phyloP scores from a whole-genome alignment of 2,113 vertebrate genomes.

The Petroica traversi region DNA sequence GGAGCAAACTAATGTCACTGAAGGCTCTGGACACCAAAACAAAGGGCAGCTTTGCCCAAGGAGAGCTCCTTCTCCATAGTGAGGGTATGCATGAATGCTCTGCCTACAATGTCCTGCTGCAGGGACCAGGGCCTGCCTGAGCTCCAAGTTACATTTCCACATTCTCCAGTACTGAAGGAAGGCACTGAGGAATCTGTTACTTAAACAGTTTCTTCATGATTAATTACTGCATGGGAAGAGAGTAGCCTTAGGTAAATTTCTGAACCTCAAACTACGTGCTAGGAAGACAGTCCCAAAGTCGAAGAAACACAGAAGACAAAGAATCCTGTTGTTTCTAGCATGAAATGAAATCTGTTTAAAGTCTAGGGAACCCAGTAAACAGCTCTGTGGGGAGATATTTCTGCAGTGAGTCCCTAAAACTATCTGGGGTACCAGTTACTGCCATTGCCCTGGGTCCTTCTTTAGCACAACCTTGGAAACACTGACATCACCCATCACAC shows the following conservation, averaged over 20 bases:
- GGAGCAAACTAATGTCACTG: background rate
- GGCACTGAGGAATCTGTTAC: background rate
- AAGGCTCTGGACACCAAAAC: background rate
- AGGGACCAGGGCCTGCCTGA: background rate
- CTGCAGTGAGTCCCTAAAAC: background rate
- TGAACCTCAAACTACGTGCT: background rate
- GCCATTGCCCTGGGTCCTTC: background rate
- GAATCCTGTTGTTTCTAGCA: background rate
- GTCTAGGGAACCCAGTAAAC: background rate
- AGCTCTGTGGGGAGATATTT: background rate
- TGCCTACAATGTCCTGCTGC: background rate
- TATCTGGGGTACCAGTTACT: background rate
- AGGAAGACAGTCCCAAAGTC: background rate
- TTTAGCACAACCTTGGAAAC: background rate
- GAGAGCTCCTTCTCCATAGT: background rate
- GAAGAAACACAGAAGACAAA: background rate
- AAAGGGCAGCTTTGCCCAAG: background rate
- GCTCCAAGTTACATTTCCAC: background rate
- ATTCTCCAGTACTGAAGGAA: background rate
- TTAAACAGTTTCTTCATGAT: background rate
- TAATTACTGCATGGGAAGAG: background rate
- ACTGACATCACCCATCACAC: background rate
- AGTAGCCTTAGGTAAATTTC: background rate
- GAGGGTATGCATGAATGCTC: background rate
- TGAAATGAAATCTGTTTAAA: background rate